Conservation (phyloP, 2,113 vertebrate genomes). For the Grantiella picta region DNA sequence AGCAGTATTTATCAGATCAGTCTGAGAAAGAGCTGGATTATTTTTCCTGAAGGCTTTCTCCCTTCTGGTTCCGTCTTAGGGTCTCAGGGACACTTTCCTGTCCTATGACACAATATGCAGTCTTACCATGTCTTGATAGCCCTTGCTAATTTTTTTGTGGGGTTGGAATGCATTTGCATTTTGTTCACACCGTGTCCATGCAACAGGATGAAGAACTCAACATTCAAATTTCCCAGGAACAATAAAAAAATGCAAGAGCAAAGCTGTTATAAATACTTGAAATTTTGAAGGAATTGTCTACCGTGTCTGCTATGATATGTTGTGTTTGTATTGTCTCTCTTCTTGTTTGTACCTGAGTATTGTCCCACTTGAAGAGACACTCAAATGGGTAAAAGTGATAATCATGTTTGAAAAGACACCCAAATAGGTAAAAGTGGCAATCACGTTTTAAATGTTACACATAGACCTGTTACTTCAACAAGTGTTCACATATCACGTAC, state of each 20-base stretch:
- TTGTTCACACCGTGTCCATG: not conserved
- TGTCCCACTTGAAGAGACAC: not conserved
- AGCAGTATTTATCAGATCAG: not conserved
- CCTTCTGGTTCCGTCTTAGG: not conserved
- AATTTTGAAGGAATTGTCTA: not conserved
- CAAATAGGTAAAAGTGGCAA: not conserved
- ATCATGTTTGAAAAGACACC: not conserved
- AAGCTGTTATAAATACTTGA: not conserved
- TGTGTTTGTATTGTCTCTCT: not conserved
- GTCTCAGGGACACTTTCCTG: not conserved
- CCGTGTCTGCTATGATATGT: not conserved
- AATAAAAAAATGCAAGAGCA: not conserved
- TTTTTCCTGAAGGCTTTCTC: not conserved
- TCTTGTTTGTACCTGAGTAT: not conserved
- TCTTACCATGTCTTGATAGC: not conserved
- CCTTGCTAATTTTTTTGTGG: not conserved
- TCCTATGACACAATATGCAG: not conserved
- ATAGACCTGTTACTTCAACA: not conserved
- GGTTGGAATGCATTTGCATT: not conserved
- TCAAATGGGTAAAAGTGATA: not conserved
- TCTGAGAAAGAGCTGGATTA: not conserved
- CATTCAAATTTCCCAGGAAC: not conserved
- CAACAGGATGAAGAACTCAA: accelerated
- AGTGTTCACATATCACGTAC: accelerated
- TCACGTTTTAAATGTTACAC: not conserved